These are phyloP conservation scores for Caenorhabditis uteleia DNA, from an alignment of 2,888 invertebrate species.

Conservation along the genomic window DNA sequence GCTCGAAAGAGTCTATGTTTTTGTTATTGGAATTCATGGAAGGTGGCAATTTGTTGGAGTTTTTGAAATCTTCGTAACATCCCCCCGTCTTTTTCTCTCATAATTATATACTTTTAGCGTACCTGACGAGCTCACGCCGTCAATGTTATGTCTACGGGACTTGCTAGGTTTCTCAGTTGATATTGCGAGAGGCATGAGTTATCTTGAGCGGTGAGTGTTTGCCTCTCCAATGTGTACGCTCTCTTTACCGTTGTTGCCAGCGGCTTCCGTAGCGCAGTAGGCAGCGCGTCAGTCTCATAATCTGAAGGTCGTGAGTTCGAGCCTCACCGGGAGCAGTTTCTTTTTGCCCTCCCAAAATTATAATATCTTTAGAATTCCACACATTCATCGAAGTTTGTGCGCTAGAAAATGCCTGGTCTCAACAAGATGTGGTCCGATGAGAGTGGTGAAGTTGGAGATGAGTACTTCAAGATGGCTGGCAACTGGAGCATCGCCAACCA, in stretches of 20 bases:
- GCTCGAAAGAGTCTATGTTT: slow-evolving; percentile 83
- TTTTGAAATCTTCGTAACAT: slow-evolving; percentile 77
- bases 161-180: slow-evolving; percentile 91
- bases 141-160: slow-evolving; percentile 79
- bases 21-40: slow-evolving; percentile 95
- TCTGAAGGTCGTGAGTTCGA: slow-evolving; percentile 94
- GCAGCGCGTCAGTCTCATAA: slow-evolving; percentile 89
- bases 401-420: slow-evolving; percentile 21
- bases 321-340: slow-evolving; percentile 77
- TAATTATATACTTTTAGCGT: slow-evolving; percentile 15
- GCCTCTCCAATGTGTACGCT: background rate
- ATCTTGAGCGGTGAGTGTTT: slow-evolving; percentile 88
- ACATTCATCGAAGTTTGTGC: slow-evolving; percentile 24
- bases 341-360: slow-evolving; percentile 19
- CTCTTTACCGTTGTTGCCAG: background rate
- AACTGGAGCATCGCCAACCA: background rate
- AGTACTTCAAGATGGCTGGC: slow-evolving; percentile 4
- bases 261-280: slow-evolving; percentile 76
- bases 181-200: slow-evolving; percentile 91
- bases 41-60: slow-evolving; percentile 91
- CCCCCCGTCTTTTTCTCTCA: background rate
- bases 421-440: background rate
- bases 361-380: slow-evolving; percentile 19
- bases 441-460: slow-evolving; percentile 27
- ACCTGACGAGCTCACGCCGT: slow-evolving; percentile 30